Base-by-base conservation (phyloP, 2,888 invertebrate genomes). In the Catocala nupta region DNA sequence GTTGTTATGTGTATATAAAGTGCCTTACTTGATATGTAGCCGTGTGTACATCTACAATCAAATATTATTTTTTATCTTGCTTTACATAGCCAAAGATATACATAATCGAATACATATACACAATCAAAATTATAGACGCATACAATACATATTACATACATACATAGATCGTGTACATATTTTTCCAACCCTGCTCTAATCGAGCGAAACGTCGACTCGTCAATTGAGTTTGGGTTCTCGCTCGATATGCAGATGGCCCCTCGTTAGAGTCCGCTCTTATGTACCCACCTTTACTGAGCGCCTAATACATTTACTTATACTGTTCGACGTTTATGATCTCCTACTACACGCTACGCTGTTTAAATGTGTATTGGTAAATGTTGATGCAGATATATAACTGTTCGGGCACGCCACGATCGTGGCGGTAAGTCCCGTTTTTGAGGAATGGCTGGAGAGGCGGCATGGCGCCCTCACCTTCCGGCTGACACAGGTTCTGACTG, bases 191-290 rank as follows among this genome's bases (percentile, higher is more conserved):
- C 65, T 65, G 65, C 47, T 65, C 62, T 70, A 74, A 70, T 68
- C 67, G 69, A 64, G 59, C 61, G 59, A 66, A 68, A 55, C 63
- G 70, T 68, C 63, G 72, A 70, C 63, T 67, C 70, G 65, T 71
- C 81, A 82, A 84, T 84, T 80, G 80, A 74, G 77, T 80, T 81
- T 76, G 70, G 67, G 75, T 64, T 69, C 67, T 60, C 75, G 76
- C 73, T 82, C 82, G 79, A 83, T 85, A 85, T 85, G 85, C 83
- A 85, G 82, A 85, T 85, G 78, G 73, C 71, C 70, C 65, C 84
- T 84, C 83, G 85, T 85, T 85, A 84, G 79, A 65, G 76, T 67
- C 75, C 71, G 64, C 77, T 75, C 72, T 72, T 71, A 77, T 73
- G 70, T 66, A 73, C 71, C 65, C 69, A 70, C 72, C 78, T 75